These are phyloP conservation scores for Hydriomena furcata DNA, from an alignment of 2,888 invertebrate genomes.

Conservation along the genomic window DNA sequence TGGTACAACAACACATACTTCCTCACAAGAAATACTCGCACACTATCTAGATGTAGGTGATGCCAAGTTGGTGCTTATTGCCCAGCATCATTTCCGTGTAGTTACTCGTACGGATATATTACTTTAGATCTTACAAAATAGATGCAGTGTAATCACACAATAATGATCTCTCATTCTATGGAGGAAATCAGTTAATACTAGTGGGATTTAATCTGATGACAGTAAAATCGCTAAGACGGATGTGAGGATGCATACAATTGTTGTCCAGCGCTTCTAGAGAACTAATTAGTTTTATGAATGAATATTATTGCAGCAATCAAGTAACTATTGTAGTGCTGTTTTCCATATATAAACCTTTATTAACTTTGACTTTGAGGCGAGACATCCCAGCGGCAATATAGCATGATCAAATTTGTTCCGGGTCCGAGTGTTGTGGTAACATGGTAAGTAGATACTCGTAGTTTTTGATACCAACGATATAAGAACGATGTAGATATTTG, in stretches of 20 bases:
- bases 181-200: slow-evolving; percentile 51
- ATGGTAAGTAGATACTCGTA: too few species aligned
- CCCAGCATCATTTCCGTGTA: slow-evolving; percentile 33
- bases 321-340: too few species aligned
- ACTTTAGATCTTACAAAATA: slow-evolving; percentile 21
- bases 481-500: too few species aligned
- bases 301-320: slow-evolving; percentile 20
- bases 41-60: too few species aligned
- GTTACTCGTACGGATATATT: slow-evolving; percentile 25
- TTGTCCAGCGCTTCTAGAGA: slow-evolving; percentile 30
- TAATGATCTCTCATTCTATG: slow-evolving; percentile 56
- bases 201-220: slow-evolving; percentile 54
- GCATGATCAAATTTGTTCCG: too few species aligned
- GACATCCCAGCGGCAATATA: too few species aligned
- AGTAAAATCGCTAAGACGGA: slow-evolving; percentile 46
- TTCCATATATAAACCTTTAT: too few species aligned
- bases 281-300: slow-evolving; percentile 36
- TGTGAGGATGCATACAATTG: slow-evolving; percentile 33
- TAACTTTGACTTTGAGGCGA: too few species aligned
- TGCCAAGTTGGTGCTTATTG: not conserved
- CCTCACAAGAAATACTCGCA: too few species aligned
- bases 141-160: slow-evolving; percentile 42
- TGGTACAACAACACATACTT: too few species aligned
- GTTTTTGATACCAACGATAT: too few species aligned
- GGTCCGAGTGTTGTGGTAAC: too few species aligned